A percentile compares a stretch with the other conserved stretches of the same genome.
phyloP scores from a whole-genome alignment of 2,113 vertebrate genomes.

The Seriola dumerili region DNA sequence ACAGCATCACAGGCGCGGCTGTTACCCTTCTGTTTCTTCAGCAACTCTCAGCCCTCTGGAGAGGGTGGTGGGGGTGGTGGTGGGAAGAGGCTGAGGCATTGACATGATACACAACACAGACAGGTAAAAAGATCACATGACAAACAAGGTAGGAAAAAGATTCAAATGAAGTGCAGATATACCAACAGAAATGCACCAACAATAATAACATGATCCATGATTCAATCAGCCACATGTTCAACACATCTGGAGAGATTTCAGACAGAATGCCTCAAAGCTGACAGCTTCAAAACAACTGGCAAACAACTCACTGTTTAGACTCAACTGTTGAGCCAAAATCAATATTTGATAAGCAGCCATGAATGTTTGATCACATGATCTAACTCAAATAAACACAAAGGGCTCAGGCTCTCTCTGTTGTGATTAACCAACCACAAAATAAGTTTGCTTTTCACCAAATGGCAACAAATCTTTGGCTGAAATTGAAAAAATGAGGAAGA shows the following conservation, averaged over 20 bases:
- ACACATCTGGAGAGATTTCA: background rate
- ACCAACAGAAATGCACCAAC: background rate
- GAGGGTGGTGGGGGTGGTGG: conserved; percentile 6
- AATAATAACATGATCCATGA: background rate
- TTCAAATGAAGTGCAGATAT: background rate
- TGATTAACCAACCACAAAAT: background rate
- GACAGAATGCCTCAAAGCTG: background rate
- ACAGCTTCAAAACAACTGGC: background rate
- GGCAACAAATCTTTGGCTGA: background rate
- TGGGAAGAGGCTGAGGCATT: conserved; percentile 21
- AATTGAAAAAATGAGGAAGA: background rate
- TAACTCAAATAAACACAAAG: conserved; percentile 23
- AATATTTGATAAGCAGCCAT: conserved; percentile 38
- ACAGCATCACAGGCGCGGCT: conserved; percentile 17
- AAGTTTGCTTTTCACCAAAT: background rate
- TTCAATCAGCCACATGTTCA: background rate
- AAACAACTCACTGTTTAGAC: background rate
- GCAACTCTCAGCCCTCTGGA: conserved; percentile 26
- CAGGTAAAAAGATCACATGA: background rate
- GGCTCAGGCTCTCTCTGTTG: background rate
- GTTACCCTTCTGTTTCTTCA: conserved; percentile 60
- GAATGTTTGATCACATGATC: background rate
- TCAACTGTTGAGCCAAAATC: background rate
- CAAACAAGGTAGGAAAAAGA: background rate
- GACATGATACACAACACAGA: conserved; percentile 22